Evolutionary conservation across 2,113 vertebrate species (phyloP), one percentile per base, ranked within the genome.

Genomic region (Gopherus evgoodei): DNA sequence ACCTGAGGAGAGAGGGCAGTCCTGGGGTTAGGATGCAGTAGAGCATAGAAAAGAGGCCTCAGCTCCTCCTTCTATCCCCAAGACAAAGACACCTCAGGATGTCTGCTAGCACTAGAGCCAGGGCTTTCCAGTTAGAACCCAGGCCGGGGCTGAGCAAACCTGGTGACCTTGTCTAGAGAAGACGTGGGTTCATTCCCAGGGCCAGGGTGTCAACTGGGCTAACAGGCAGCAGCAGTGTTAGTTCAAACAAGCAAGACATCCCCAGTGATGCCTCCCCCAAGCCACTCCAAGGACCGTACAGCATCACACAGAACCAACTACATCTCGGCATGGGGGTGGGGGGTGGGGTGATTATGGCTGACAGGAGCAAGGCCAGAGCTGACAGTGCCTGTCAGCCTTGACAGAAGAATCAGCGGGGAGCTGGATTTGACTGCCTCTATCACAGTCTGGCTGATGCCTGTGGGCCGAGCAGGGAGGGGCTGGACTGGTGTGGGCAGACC

Each of bases 271-370:
- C 29, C 31, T 76, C 49, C 84, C 49, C 11, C 0, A 5, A 59
- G 82, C 29, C 86, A 83, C 54, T 21, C 52, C 78, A 75, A 44
- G 81, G 78, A 76, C 82, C 17, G 8, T 1, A 19, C 86, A 14
- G 69, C 78, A 83, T 57, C 90, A 13, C 81, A 11, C 69, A 21
- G 78, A 0, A 4, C 1, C 53, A 88, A 53, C 31, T 9, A 80
- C 80, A 13, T 0, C 1, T 65, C 54, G 76, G 50, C 11, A 0
- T 35, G 0, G 1, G 44, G 22, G 6, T 13, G 84, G 79, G 83
- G 83, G 80, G 56, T 65, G 69, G 92, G 80, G 19, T 69, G 89
- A 14, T 81, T 49, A 86, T 76, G 92, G 47, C 1, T 24, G 65
- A 27, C 27, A 29, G 4, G 59, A 59, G 29, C 49, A 44, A 1